Evolutionary conservation across 2,888 invertebrate genomes (phyloP), one percentile per base, ranked within the genome.

Genomic region (Archips xylosteana): DNA sequence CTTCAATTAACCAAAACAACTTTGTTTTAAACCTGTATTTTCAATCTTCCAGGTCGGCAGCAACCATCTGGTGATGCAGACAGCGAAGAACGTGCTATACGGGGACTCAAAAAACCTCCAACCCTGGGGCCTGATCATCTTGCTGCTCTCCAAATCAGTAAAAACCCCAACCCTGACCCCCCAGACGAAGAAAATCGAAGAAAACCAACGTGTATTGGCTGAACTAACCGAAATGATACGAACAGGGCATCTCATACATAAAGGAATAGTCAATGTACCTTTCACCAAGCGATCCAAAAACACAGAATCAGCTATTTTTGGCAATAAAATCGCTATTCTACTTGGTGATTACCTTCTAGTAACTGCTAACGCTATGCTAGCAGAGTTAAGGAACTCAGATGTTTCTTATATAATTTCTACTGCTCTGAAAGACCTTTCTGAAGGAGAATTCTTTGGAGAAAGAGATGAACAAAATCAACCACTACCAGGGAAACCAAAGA

Each of bases 191-290:
- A 95, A 96, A 77, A 81, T 95, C 86, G 90, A 96, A 66, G 91
- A 94, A 71, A 84, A 89, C 34, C 96, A 93, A 10, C 81, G 94
- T 78, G 86, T 89, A 0, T 78, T 94, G 0, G 95, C 95, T 0
- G 95, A 98, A 91, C 96, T 98, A 0, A 97, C 97, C 0, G 98
- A 98, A 91, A 97, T 98, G 97, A 97, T 98, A 78, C 95, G 97
- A 81, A 98, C 97, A 0, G 97, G 98, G 36, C 97, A 97, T 84
- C 91, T 98, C 36, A 97, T 98, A 2, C 98, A 98, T 83, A 96
- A 96, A 87, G 97, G 95, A 0, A 92, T 95, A 0, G 89, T 94
- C 1, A 94, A 95, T 63, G 92, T 94, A 0, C 92, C 94, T 0
- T 91, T 91, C 34, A 94, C 96, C 65, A 93, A 95, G 64, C 91